Conservation (phyloP, 2,113 vertebrate species). For the Laticauda colubrina region DNA sequence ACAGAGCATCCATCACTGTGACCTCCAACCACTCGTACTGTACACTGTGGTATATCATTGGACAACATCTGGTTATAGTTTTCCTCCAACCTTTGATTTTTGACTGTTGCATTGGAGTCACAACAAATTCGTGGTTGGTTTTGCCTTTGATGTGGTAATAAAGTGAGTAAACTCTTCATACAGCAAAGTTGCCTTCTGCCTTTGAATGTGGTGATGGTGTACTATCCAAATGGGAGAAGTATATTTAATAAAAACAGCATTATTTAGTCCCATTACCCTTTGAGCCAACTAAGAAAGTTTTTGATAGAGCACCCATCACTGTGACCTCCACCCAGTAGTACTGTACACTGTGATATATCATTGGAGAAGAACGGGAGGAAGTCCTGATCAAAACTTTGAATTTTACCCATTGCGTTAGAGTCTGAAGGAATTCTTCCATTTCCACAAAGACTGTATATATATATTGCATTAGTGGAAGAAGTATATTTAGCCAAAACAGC, state of each 20-base stretch:
- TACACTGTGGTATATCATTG: not conserved
- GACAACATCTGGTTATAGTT: not conserved
- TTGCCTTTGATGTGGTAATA: no score
- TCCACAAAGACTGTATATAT: no score
- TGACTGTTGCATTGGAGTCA: not conserved
- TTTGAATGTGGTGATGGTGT: not conserved
- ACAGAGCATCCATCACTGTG: not conserved
- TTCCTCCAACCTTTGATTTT: not conserved
- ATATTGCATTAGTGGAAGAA: no score
- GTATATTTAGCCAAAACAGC: not conserved
- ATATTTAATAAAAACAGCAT: not conserved
- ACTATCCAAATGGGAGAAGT: not conserved
- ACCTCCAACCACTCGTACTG: rapidly evolving
- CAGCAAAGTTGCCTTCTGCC: not conserved
- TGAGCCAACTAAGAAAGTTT: not conserved
- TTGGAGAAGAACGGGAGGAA: not conserved
- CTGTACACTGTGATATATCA: not conserved
- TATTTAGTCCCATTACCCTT: not conserved
- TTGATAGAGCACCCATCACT: not conserved
- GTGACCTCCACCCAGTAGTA: not conserved
- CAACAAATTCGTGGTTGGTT: no score
- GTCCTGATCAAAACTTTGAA: not conserved
- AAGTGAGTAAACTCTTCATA: not conserved
- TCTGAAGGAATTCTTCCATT: no score
- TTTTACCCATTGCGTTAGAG: not conserved